Conservation (phyloP, 2,797 vertebrate genomes). For the Muscicapa comitata region DNA sequence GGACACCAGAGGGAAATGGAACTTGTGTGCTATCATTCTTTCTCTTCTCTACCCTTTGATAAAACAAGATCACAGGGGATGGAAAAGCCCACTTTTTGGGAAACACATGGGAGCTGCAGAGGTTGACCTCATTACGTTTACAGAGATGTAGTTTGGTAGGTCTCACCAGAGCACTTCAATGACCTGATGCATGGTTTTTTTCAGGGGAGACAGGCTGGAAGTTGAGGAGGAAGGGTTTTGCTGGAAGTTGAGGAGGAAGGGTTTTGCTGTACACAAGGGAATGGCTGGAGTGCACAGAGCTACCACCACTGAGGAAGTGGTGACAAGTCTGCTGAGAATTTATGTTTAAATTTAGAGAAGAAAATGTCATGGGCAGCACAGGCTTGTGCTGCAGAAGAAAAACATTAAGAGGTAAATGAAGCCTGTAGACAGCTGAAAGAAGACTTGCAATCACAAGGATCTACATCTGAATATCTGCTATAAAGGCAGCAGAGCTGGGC, state of each 20-base stretch:
- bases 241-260: background rate
- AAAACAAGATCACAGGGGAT: rapidly evolving
- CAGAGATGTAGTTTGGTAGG: background rate
- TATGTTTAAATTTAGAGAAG: background rate
- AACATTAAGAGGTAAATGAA: background rate
- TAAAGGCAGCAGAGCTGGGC: background rate
- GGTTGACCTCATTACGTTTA: background rate
- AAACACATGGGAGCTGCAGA: background rate
- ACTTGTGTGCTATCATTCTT: background rate
- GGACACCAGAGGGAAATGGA: background rate
- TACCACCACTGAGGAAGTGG: background rate
- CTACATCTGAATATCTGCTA: background rate
- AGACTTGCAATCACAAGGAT: background rate
- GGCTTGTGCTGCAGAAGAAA: background rate
- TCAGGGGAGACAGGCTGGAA: background rate
- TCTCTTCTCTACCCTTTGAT: background rate
- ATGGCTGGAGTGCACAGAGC: background rate
- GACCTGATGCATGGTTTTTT: background rate
- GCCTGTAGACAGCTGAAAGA: background rate
- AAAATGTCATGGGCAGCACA: background rate
- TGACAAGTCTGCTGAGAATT: background rate
- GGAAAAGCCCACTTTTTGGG: background rate
- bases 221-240: background rate
- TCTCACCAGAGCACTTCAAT: background rate
- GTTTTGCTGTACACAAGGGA: background rate